A percentile compares a stretch with the other conserved stretches of the same genome.
Conservation (phyloP, 2,797 vertebrate species). For the Amblyraja radiata region DNA sequence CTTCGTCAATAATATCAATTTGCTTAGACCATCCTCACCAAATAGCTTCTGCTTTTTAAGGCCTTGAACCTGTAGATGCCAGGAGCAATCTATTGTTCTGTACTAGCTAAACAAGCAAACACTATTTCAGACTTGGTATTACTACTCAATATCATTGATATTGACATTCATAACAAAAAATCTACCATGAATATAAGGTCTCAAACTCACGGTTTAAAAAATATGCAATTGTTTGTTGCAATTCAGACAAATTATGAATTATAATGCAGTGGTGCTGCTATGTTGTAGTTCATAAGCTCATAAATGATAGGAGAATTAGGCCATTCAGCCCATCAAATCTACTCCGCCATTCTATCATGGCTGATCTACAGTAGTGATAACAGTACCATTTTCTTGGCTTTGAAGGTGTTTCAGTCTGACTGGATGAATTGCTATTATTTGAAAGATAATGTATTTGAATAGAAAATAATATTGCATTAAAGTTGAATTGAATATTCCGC, state of each 20-base stretch:
- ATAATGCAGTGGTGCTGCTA: neutral
- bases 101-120: neutral
- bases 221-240: too few species aligned
- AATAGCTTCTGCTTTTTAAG: neutral
- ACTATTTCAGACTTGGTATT: neutral
- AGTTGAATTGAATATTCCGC: conserved; percentile 10
- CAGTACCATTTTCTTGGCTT: neutral
- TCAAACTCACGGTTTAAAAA: neutral
- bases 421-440: neutral
- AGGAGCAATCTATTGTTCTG: neutral
- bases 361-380: neutral
- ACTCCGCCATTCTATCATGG: too few species aligned
- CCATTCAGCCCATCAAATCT: too few species aligned
- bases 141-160: too few species aligned
- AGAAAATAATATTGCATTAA: neutral
- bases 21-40: neutral
- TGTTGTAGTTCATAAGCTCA: too few species aligned
- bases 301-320: too few species aligned
- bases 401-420: neutral
- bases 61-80: neutral
- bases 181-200: neutral
- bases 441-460: neutral
- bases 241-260: conserved; percentile 19
- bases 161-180: neutral
- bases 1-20: neutral